Conservation (phyloP, 2,797 vertebrate genomes). For the Tolypeutes matacus region DNA sequence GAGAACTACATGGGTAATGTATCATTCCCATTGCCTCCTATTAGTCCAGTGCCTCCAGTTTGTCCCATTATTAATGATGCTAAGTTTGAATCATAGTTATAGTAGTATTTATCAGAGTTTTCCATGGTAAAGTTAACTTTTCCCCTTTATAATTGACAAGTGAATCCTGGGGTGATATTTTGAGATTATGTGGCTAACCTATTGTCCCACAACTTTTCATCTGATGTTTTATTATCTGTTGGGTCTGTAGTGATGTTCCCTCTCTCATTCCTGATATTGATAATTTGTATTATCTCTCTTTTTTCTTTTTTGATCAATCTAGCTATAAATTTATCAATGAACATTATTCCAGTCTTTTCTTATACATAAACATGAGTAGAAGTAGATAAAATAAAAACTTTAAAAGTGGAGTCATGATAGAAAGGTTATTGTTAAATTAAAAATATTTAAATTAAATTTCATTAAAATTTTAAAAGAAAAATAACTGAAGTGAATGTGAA, state of each 20-base stretch:
- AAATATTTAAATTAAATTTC: not conserved
- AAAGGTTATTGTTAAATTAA: not conserved
- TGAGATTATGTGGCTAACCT: not conserved
- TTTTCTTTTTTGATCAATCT: not conserved
- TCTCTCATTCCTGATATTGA: not conserved
- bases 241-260: not conserved
- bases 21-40: not conserved
- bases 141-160: not conserved
- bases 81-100: not conserved
- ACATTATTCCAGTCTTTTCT: not conserved
- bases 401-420: not conserved
- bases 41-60: not conserved
- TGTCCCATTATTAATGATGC: not conserved
- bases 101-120: not conserved
- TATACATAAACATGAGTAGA: not conserved
- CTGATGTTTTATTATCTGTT: not conserved
- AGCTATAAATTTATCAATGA: not conserved
- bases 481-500: not conserved
- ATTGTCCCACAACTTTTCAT: not conserved
- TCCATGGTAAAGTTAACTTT: not conserved
- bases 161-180: not conserved
- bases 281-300: not conserved
- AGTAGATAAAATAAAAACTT: not conserved
- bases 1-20: not conserved
- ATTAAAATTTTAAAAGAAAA: constrained; percentile 7